These are phyloP conservation scores for Aphodius granarius DNA, from an alignment of 2,888 invertebrate species.

Conservation along the genomic window DNA sequence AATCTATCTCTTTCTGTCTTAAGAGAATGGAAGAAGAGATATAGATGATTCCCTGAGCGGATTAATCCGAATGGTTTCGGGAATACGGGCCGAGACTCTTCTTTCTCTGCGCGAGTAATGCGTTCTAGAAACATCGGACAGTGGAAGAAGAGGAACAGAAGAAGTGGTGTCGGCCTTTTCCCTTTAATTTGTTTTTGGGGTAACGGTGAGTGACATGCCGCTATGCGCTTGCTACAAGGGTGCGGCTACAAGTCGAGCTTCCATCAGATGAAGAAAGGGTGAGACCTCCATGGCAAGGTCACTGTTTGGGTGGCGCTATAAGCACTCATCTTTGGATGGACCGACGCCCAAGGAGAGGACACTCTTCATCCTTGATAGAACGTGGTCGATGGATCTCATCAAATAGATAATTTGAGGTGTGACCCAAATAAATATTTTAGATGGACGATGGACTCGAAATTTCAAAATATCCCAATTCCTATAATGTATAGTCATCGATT, in stretches of 20 bases:
- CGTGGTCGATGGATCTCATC: too few species aligned
- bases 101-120: neutral
- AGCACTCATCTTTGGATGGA: neutral
- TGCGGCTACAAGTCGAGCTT: neutral
- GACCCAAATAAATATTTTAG: too few species aligned
- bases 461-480: too few species aligned
- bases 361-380: neutral
- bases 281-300: slow-evolving; percentile 10
- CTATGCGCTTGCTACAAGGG: neutral
- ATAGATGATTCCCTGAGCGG: too few species aligned
- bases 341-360: neutral
- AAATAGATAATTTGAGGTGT: too few species aligned
- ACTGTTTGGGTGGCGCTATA: slow-evolving; percentile 13
- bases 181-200: slow-evolving; percentile 16
- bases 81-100: too few species aligned
- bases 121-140: neutral
- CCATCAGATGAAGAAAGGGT: slow-evolving; percentile 8
- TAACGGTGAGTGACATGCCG: slow-evolving; percentile 7
- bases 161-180: neutral
- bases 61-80: too few species aligned
- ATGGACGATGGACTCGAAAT: too few species aligned
- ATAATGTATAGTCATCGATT: too few species aligned
- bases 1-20: too few species aligned
- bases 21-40: too few species aligned
- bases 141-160: neutral